phyloP scores from a whole-genome alignment of 2,797 vertebrate genomes.

The Okamejei kenojei region DNA sequence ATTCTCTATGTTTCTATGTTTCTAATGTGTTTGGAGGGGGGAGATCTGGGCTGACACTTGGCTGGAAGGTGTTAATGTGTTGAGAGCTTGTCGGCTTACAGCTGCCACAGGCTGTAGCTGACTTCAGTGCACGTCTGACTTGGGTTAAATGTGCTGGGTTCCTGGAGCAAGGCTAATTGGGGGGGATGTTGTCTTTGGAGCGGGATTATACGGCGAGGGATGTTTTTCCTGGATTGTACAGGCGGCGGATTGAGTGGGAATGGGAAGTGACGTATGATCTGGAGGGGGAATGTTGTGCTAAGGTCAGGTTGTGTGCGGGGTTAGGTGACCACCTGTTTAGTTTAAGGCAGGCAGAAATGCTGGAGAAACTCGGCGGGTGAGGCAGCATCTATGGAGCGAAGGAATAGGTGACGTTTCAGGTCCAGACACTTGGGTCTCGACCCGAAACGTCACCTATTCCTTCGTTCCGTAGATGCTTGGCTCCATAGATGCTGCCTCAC shows the following conservation, averaged over 20 bases:
- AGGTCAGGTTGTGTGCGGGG: slow-evolving; percentile 20
- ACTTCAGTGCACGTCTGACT: not conserved
- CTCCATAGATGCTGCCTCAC: no score
- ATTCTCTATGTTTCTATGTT: no score
- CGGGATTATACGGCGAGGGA: slow-evolving; percentile 12
- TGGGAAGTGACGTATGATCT: slow-evolving; percentile 11
- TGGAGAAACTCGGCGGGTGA: no score
- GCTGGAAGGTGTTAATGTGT: slow-evolving; percentile 27
- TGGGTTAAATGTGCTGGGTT: not conserved
- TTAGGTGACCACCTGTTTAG: not conserved
- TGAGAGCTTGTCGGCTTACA: slow-evolving; percentile 16
- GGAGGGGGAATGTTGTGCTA: slow-evolving; percentile 21
- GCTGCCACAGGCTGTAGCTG: slow-evolving; percentile 19
- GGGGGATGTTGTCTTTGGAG: slow-evolving; percentile 31
- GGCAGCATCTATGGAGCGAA: no score
- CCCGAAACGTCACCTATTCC: no score
- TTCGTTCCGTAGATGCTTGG: no score
- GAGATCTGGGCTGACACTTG: slow-evolving; percentile 17
- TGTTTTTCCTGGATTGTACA: slow-evolving; percentile 24
- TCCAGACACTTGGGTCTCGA: no score
- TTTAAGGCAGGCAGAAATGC: no score
- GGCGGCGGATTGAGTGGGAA: slow-evolving; percentile 12
- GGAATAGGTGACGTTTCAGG: no score
- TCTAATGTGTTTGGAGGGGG: not conserved
- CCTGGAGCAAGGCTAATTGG: slow-evolving; percentile 29